Base-by-base conservation (phyloP, 2,797 vertebrate genomes). In the Coreius guichenoti region DNA sequence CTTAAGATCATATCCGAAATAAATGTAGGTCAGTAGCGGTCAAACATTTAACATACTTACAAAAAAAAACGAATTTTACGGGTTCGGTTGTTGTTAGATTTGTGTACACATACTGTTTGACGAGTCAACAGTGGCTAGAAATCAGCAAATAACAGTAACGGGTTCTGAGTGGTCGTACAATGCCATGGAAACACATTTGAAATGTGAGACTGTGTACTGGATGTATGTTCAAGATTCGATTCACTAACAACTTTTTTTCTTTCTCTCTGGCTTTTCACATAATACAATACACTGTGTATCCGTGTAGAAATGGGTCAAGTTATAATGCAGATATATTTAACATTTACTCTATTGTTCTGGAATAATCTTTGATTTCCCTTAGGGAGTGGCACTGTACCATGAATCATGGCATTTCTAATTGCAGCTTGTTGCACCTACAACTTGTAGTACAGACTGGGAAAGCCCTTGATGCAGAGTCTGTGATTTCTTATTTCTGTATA, bases 321-420 rank as follows among this genome's bases (percentile, higher is more conserved):
- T 77, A 67, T 67, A 61, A 80, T 74, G 13, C 63, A 43, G 17
- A 86, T 70, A 86, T 39, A 49, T 51, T 33, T 61, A 56, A 75
- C 73, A 73, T 79, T 85, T 39, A 69, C 73, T 79, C 58, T 17
- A 17, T 67, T 75, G 33, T 72, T 82, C 23, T 43, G 29, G 19
- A 29, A 65, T 80, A 81, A 75, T 47, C 43, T 87, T 83, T 82
- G 61, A 81, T 81, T 84, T 86, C 69, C 82, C 73, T 47, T 49
- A 82, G 75, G 79, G 67, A 84, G 73, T 84, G 79, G 79, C 88
- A 84, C 29, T 77, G 21, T 56, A 86, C 49, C 75, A 61, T 88
- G 80, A 88, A 88, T 86, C 80, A 86, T 80, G 70, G 47, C 61
- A 82, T 86, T 70, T 78, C 26, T 83, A 61, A 86, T 80, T 80